Evolutionary conservation across 1,140 invertebrate species (phyloP).

Genomic region (Eulimnadia texana): DNA sequence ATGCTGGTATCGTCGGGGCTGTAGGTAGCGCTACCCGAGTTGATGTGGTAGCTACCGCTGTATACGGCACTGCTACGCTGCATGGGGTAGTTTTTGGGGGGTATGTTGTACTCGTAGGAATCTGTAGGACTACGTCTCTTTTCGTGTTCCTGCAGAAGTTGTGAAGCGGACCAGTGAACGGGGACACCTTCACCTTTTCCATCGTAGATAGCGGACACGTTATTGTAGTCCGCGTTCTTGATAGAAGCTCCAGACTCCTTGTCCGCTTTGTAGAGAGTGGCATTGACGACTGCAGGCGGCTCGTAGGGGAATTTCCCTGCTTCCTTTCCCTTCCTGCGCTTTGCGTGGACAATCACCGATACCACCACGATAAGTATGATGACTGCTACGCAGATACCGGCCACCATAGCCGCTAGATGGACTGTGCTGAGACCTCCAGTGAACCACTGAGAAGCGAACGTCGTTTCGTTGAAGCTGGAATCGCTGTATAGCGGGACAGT

Average conservation of each 20-base stretch:
- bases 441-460: conserved; percentile 11
- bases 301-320: not conserved
- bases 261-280: not conserved
- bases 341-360: conserved; percentile 7
- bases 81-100: not conserved
- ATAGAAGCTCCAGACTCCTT: conserved; percentile 3
- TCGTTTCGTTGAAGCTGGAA: not conserved
- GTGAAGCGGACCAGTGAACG: conserved; percentile 37
- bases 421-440: conserved; percentile 3
- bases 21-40: conserved; percentile 6
- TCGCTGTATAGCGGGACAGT: not conserved
- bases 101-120: conserved; percentile 4
- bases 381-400: conserved; percentile 13
- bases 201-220: conserved; percentile 9
- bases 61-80: not conserved
- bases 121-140: conserved; percentile 34
- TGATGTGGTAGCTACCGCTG: conserved; percentile 7
- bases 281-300: conserved; percentile 3
- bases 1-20: conserved; percentile 12
- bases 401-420: conserved; percentile 14
- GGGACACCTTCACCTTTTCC: conserved; percentile 3
- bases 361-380: conserved; percentile 13
- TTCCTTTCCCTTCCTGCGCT: conserved; percentile 6
- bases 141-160: conserved; percentile 43
- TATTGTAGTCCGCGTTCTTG: conserved; percentile 3